Evolutionary conservation across 2,888 invertebrate species (phyloP).

Genomic region (Alentia gelatinosa): DNA sequence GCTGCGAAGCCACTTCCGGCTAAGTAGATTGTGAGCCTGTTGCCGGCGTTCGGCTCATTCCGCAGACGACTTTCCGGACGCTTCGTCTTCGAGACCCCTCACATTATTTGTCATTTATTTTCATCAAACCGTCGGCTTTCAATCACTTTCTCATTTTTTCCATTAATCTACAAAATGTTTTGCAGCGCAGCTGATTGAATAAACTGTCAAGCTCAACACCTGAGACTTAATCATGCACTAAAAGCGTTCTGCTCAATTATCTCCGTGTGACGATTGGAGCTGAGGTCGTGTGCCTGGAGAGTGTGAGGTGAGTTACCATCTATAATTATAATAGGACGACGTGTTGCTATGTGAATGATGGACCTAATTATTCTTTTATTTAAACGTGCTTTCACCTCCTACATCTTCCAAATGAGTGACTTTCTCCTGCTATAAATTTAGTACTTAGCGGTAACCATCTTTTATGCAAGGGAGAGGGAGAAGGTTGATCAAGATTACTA

Average conservation of each 20-base stretch:
- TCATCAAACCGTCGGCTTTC: background rate
- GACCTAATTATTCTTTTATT: too few relatives aligned
- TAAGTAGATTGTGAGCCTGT: background rate
- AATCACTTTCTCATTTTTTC: background rate
- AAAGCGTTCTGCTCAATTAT: background rate
- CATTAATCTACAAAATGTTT: background rate
- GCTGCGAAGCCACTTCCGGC: background rate
- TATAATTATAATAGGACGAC: too few relatives aligned
- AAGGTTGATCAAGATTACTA: too few relatives aligned
- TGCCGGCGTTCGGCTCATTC: background rate
- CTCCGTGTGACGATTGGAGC: too few relatives aligned
- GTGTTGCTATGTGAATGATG: too few relatives aligned
- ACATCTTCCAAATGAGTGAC: too few relatives aligned
- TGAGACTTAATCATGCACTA: background rate
- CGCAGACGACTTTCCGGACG: background rate
- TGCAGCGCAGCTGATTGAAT: background rate
- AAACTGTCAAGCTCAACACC: slow-evolving; percentile 1
- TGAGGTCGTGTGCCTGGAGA: too few relatives aligned
- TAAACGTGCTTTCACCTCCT: too few relatives aligned
- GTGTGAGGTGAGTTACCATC: too few relatives aligned
- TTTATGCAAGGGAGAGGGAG: too few relatives aligned
- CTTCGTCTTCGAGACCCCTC: background rate
- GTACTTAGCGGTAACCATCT: too few relatives aligned
- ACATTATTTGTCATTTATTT: background rate
- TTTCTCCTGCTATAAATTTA: too few relatives aligned